Percentiles rank a stretch among this genome's conserved stretches.
Conservation (phyloP, 2,797 vertebrate genomes). For the Leuciscus waleckii region DNA sequence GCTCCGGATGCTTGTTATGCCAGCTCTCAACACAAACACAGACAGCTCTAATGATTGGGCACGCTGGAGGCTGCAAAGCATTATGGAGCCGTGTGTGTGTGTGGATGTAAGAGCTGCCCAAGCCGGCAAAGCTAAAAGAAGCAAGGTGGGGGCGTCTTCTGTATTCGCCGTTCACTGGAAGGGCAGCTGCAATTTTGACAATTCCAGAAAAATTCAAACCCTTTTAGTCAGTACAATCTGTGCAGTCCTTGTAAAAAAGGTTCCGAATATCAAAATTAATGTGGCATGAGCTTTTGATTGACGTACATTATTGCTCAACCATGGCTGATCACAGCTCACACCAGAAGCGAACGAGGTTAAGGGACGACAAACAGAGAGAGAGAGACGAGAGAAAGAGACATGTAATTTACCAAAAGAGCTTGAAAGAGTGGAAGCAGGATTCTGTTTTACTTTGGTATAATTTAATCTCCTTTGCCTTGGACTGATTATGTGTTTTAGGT, state of each 20-base stretch:
- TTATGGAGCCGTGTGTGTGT: slow-evolving; percentile 22
- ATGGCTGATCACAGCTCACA: slow-evolving; percentile 12
- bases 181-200: slow-evolving; percentile 10
- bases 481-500: slow-evolving; percentile 53
- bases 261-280: slow-evolving; percentile 19
- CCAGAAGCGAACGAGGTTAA: slow-evolving; percentile 39
- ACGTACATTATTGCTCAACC: slow-evolving; percentile 36
- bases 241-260: slow-evolving; percentile 23
- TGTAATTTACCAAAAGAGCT: slow-evolving; percentile 59
- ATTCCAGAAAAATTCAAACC: slow-evolving; percentile 30
- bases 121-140: slow-evolving; percentile 54
- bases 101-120: slow-evolving; percentile 36
- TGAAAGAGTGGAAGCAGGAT: slow-evolving; percentile 53
- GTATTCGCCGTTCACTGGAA: slow-evolving; percentile 19
- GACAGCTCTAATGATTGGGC: slow-evolving; percentile 60
- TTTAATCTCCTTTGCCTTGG: slow-evolving; percentile 49
- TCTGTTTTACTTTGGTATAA: slow-evolving; percentile 48
- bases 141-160: slow-evolving; percentile 56
- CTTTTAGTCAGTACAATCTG: not conserved
- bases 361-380: slow-evolving; percentile 7
- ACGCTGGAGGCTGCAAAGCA: slow-evolving; percentile 41
- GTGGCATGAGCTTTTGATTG: slow-evolving; percentile 21
- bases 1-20: slow-evolving; percentile 47
- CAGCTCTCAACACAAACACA: slow-evolving; percentile 62
- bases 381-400: slow-evolving; percentile 32